phyloP scores from a whole-genome alignment of 2,113 vertebrate genomes.

The Chunga burmeisteri region DNA sequence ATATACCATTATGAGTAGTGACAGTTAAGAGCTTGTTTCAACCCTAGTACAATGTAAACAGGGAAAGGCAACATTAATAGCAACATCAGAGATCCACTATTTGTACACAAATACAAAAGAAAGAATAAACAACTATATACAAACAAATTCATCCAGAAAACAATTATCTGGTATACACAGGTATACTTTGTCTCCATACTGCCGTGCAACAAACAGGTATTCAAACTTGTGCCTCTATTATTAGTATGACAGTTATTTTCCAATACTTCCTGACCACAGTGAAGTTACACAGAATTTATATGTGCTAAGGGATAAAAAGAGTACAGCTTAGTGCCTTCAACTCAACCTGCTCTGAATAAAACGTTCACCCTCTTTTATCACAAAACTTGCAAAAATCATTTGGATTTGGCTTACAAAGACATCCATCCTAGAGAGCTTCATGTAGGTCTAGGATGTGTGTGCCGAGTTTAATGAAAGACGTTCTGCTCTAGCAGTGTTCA shows the following conservation, averaged over 20 bases:
- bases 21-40: not conserved
- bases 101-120: not conserved
- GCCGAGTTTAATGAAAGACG: not conserved
- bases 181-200: not conserved
- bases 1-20: not conserved
- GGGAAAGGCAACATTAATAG: not conserved
- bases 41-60: not conserved
- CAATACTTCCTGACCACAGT: not conserved
- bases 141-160: not conserved
- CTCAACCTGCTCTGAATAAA: not conserved
- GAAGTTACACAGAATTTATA: not conserved
- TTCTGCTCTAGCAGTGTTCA: not conserved
- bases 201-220: not conserved
- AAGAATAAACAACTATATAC: not conserved
- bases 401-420: not conserved
- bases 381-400: not conserved
- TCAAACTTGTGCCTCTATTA: not conserved
- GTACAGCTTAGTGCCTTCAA: not conserved
- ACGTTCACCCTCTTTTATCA: rapidly evolving
- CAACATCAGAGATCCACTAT: not conserved
- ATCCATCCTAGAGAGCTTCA: not conserved
- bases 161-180: not conserved
- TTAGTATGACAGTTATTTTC: not conserved
- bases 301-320: not conserved
- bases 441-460: not conserved